Percentiles rank a stretch among this genome's conserved stretches.
phyloP scores from a whole-genome alignment of 64 coral and sea anemone species.

The Stichodactyla helianthus region DNA sequence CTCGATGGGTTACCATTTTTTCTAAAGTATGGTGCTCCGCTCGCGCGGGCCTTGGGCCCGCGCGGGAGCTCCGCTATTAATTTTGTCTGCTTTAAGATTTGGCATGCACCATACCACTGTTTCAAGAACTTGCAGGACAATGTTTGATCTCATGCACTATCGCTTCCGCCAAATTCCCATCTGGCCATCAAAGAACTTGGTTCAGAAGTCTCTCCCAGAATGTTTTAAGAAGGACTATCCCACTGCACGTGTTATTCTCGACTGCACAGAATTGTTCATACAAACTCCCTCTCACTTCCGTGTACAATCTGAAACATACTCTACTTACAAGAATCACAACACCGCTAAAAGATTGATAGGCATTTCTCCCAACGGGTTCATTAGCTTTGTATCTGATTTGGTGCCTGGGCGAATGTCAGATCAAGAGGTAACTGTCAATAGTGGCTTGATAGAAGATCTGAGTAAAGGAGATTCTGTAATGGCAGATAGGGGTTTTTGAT shows the following conservation, averaged over 20 bases:
- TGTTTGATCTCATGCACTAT: constrained; percentile 46
- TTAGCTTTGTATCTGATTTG: constrained; percentile 12
- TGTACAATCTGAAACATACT: constrained; percentile 27
- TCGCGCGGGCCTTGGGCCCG: too few species aligned
- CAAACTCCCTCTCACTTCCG: constrained; percentile 32
- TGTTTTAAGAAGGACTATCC: constrained; percentile 36
- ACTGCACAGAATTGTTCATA: constrained; percentile 33
- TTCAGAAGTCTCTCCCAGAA: constrained; percentile 44
- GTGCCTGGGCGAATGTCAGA: constrained; percentile 7
- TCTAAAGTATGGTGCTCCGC: too few species aligned
- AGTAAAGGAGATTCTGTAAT: constrained; percentile 9
- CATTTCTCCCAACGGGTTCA: constrained; percentile 9
- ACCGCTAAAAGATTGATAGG: constrained; percentile 36
- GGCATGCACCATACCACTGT: constrained; percentile 24
- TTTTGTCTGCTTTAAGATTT: constrained; percentile 12
- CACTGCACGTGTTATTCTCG: constrained; percentile 37
- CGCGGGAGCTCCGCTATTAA: not conserved
- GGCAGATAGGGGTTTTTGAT: constrained; percentile 12
- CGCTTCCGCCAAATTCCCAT: constrained; percentile 50
- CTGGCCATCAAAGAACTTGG: constrained; percentile 49
- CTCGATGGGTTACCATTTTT: too few species aligned
- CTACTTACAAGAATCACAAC: constrained; percentile 23
- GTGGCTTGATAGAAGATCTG: constrained; percentile 7
- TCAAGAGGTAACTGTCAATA: constrained; percentile 1
- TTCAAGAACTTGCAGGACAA: constrained; percentile 42